Evolutionary conservation across 2,113 vertebrate species (phyloP).

Genomic region (Hippoglossus stenolepis): DNA sequence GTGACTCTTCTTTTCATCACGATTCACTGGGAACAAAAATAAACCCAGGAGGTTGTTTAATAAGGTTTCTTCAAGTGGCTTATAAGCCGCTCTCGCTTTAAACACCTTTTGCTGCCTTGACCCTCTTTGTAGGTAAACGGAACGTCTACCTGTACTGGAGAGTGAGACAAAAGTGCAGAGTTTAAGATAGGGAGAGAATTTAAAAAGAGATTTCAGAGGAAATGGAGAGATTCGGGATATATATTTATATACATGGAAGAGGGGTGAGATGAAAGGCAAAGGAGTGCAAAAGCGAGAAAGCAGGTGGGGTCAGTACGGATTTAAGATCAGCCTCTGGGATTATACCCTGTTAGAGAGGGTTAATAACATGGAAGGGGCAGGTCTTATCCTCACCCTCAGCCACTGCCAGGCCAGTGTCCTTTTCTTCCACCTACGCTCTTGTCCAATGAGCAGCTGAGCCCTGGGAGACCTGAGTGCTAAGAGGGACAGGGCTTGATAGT

Average conservation of each 20-base stretch:
- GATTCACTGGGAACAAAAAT: slow-evolving; percentile 46
- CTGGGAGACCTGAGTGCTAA: slow-evolving; percentile 28
- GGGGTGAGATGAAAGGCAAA: slow-evolving; percentile 1
- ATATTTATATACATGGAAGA: background rate
- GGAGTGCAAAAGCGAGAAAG: slow-evolving; percentile 54
- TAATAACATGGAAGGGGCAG: slow-evolving; percentile 46
- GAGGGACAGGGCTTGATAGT: background rate
- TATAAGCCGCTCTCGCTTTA: slow-evolving; percentile 17
- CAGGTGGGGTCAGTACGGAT: slow-evolving; percentile 68
- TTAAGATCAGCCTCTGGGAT: slow-evolving; percentile 74
- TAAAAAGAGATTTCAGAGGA: no score
- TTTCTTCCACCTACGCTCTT: slow-evolving; percentile 15
- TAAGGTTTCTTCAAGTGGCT: slow-evolving; percentile 3
- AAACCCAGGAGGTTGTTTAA: slow-evolving; percentile 34
- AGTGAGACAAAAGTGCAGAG: no score
- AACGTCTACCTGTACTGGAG: no score
- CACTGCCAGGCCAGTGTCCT: slow-evolving; percentile 40
- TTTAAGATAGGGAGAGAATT: no score
- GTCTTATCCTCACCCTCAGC: slow-evolving; percentile 37
- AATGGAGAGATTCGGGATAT: background rate
- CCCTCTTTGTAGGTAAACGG: background rate
- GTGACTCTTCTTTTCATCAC: background rate
- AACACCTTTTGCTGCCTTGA: background rate
- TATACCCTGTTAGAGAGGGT: slow-evolving; percentile 60
- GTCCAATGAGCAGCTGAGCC: slow-evolving; percentile 43